Evolutionary conservation across 2,888 invertebrate genomes (phyloP), one percentile per base, ranked within the genome.

Genomic region (Orthosia gracilis): DNA sequence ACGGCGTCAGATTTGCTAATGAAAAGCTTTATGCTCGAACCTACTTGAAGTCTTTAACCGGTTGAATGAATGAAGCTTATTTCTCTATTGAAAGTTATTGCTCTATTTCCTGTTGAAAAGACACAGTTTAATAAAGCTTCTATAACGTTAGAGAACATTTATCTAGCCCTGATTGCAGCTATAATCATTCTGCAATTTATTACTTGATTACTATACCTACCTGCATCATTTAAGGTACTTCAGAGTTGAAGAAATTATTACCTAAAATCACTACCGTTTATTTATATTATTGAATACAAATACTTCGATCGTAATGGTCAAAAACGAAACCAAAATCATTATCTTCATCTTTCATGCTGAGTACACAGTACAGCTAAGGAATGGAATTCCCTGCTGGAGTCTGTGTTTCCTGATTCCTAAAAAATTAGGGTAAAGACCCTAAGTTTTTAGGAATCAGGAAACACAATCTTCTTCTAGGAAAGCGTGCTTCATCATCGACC

Each of bases 61-160:
- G 17, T 68, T 31, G 15, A 57, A 52, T 61, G 61, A 54, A 78
- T 21, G 40, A 50, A 79, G 23, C 13, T 57, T 47, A 78, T 31
- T 62, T 13, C 47, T 57, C 47, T 50, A 26, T 69, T 54, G 15
- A 54, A 61, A 40, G 18, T 54, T 54, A 77, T 54, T 13, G 11
- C 69, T 55, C 61, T 26, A 62, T 71, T 58, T 76, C 13, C 15
- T 12, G n/a, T 57, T 62, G n/a, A 62, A 62, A 31, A 47, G 13
- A 26, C 21, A 49, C 45, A 62, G 21, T 21, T 26, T 18, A 9
- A 40, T 40, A 45, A 11, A 68, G 26, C 18, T 21, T 40, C 31
- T n/a, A 58, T 17, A 17, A 26, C 18, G 18, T 31, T 55, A 69
- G 68, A 54, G 67, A 59, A 40, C n/a, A 49, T 49, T 52, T 47